A percentile compares a stretch with the other conserved stretches of the same genome.
Conservation (phyloP, 2,113 vertebrate species). For the Furnarius figulus region DNA sequence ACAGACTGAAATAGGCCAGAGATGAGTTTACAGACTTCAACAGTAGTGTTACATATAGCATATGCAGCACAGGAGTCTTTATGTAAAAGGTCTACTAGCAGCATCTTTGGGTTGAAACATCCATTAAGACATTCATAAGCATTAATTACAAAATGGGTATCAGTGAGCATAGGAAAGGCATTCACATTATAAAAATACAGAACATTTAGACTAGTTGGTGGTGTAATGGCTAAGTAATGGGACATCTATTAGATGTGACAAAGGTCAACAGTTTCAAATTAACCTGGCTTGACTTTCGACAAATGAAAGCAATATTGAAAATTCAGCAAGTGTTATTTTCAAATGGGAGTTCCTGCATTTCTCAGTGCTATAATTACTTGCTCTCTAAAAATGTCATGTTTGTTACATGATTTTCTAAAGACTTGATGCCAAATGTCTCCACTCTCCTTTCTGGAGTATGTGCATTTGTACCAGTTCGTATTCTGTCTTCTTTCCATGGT, state of each 20-base stretch:
- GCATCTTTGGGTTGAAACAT: slow-evolving; percentile 76
- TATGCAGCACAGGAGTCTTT: slow-evolving; percentile 35
- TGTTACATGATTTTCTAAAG: slow-evolving; percentile 84
- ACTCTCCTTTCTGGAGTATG: slow-evolving; percentile 75
- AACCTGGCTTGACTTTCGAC: slow-evolving; percentile 61
- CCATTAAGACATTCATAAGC: slow-evolving; percentile 69
- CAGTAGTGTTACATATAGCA: slow-evolving; percentile 16
- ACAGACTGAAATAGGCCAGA: background rate
- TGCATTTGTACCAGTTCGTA: slow-evolving; percentile 75
- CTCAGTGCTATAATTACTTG: slow-evolving; percentile 73
- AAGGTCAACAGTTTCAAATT: slow-evolving; percentile 46
- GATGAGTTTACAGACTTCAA: slow-evolving; percentile 9
- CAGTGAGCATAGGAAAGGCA: slow-evolving; percentile 19
- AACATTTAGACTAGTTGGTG: slow-evolving; percentile 23
- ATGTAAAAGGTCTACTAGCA: slow-evolving; percentile 60
- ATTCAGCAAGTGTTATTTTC: slow-evolving; percentile 28
- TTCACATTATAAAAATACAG: slow-evolving; percentile 65
- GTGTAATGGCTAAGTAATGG: slow-evolving; percentile 25
- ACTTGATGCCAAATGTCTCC: slow-evolving; percentile 79
- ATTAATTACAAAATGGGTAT: slow-evolving; percentile 47
- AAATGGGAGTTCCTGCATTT: slow-evolving; percentile 35
- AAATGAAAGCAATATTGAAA: slow-evolving; percentile 66
- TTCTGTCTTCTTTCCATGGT: slow-evolving; percentile 83
- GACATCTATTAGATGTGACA: slow-evolving; percentile 71
- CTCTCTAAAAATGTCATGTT: slow-evolving; percentile 85